Evolutionary conservation across 2,113 vertebrate species (phyloP).

Genomic region (Melierax canorus): DNA sequence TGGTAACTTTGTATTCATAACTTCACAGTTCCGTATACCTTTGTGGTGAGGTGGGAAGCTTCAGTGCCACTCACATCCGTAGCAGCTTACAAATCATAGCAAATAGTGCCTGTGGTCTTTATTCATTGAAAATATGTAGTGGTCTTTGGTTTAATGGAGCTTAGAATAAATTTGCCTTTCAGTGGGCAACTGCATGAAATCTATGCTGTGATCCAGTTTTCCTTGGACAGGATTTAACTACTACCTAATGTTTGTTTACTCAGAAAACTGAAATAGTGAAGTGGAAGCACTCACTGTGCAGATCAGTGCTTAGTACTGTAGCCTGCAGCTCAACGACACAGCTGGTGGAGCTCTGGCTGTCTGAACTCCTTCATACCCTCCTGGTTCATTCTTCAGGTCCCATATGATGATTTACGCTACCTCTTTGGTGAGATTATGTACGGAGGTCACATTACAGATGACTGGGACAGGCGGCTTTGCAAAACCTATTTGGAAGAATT

Average conservation of each 20-base stretch:
- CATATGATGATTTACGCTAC: slow-evolving; percentile 91
- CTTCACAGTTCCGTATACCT: fast-evolving
- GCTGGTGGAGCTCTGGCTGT: background rate
- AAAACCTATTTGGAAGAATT: slow-evolving; percentile 90
- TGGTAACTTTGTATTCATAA: background rate
- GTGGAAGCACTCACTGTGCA: background rate
- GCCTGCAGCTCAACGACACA: fast-evolving
- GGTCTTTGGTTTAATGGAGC: background rate
- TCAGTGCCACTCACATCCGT: background rate
- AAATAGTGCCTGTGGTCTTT: background rate
- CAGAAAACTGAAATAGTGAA: background rate
- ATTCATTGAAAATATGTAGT: background rate
- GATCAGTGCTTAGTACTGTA: background rate
- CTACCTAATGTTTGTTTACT: background rate
- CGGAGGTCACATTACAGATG: slow-evolving; percentile 93
- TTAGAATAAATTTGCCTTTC: background rate
- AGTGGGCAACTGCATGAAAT: background rate
- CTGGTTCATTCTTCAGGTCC: slow-evolving; percentile 76
- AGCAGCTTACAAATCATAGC: background rate
- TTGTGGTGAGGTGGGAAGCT: background rate
- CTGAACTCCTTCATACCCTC: background rate
- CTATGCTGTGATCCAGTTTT: background rate
- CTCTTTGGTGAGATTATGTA: slow-evolving; percentile 98
- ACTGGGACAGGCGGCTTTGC: slow-evolving; percentile 94
- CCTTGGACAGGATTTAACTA: background rate